Evolutionary conservation across 1,140 invertebrate genomes (phyloP), one percentile per base, ranked within the genome.

Genomic region (Drosophila bocki): DNA sequence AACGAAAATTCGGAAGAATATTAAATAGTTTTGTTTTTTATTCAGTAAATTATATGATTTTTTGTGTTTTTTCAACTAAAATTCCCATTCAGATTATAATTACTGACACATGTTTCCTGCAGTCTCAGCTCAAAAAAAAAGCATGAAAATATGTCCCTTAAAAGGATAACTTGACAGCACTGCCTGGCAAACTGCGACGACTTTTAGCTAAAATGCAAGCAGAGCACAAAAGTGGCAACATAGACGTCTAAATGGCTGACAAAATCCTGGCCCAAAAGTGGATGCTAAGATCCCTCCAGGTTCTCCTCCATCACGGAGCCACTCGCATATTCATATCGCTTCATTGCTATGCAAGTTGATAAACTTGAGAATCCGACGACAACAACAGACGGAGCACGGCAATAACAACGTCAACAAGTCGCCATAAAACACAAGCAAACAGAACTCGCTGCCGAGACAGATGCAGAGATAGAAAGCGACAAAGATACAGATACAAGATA

Each of bases 321-420:
- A 76, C 48, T 59, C 57, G 54, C 81, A 80, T 80, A 72, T 69
- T 77, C 62, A 68, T 80, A 74, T 72, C 67, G 68, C 57, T 64
- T 78, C 82, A 84, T 84, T 84, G 78, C 78, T 78, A 85, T 78
- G 74, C 74, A 85, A 81, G 68, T 80, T 78, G 78, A 80, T 81
- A 70, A 85, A 81, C 74, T 85, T 65, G 63, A 85, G 74, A 78
- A 56, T 65, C 63, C 68, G 72, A 78, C 82, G 68, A 82, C 80
- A 59, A 78, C 82, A 72, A 82, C 80, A 60, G 63, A 11, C 32
- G 44, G 22, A 69, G 42, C 65, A 32, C 33, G 62, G 51, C 51
- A 71, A 70, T 57, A 71, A 57, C 44, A 71, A 71, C 82, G 82
- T 76, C 71, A 81, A 85, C 78, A 77, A 80, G 78, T 75, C 74